Percentiles rank a stretch among this genome's conserved stretches.
phyloP scores from a whole-genome alignment of 2,888 invertebrate species.

The Euzophera pinguis region DNA sequence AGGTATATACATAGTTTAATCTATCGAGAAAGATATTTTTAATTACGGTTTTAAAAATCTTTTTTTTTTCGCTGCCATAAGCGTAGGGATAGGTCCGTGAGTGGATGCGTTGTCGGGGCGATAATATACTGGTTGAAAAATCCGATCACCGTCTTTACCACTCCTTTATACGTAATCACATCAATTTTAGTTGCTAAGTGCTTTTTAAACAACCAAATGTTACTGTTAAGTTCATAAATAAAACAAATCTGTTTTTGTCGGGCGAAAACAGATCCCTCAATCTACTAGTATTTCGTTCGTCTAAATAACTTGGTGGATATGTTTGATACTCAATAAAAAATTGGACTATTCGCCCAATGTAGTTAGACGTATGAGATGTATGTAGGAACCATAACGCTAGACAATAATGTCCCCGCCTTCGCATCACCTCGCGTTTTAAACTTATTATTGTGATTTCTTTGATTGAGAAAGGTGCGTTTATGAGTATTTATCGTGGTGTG shows the following conservation, averaged over 20 bases:
- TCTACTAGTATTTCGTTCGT: not conserved
- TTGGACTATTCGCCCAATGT: not conserved
- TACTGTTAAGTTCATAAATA: not conserved
- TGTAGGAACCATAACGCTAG: constrained; percentile 15
- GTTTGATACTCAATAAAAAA: not conserved
- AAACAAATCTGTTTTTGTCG: constrained; percentile 18
- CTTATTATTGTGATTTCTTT: constrained; percentile 24
- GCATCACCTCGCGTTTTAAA: constrained; percentile 9
- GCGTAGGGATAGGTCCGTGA: constrained; percentile 42
- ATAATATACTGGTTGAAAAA: not conserved
- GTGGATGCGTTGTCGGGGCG: constrained; percentile 45
- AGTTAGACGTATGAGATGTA: not conserved
- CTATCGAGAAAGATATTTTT: constrained; percentile 71
- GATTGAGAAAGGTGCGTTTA: constrained; percentile 17
- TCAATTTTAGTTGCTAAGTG: too few relatives aligned
- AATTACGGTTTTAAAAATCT: constrained; percentile 47
- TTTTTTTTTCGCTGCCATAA: constrained; percentile 64
- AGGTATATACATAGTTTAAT: constrained; percentile 54
- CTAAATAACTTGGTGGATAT: not conserved
- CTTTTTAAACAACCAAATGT: not conserved
- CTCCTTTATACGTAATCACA: not conserved
- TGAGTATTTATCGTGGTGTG: constrained; percentile 13
- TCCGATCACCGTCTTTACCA: constrained; percentile 27
- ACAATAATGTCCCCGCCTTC: constrained; percentile 19
- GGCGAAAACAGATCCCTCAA: constrained; percentile 16